A percentile compares a stretch with the other conserved stretches of the same genome.
Evolutionary conservation across 64 coral and sea anemone species (phyloP).

Genomic region (Stichodactyla helianthus): DNA sequence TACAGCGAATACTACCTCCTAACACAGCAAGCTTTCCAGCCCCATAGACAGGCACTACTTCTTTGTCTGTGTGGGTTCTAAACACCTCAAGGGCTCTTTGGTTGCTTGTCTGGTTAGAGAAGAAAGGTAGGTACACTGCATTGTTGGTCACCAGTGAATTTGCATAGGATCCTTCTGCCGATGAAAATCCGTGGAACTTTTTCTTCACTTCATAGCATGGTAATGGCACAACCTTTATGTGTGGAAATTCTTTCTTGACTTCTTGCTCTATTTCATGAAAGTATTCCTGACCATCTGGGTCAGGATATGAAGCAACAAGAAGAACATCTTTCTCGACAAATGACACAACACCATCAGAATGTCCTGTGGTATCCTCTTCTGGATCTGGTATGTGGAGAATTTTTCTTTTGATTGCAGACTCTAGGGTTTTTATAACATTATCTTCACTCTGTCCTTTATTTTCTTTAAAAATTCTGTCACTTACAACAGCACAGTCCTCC

Average conservation of each 20-base stretch:
- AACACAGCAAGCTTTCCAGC: constrained; percentile 35
- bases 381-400: constrained; percentile 53
- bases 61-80: constrained; percentile 27
- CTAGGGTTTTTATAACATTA: constrained; percentile 17
- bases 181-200: constrained; percentile 36
- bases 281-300: constrained; percentile 33
- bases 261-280: constrained; percentile 31
- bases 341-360: constrained; percentile 54
- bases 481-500: constrained; percentile 42
- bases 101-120: constrained; percentile 39
- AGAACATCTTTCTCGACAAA: constrained; percentile 68
- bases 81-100: constrained; percentile 46
- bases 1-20: constrained; percentile 42
- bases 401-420: constrained; percentile 59
- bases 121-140: constrained; percentile 49
- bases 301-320: constrained; percentile 29
- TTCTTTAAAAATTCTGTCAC: constrained; percentile 52
- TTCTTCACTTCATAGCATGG: constrained; percentile 55
- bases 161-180: constrained; percentile 67
- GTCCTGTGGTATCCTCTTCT: constrained; percentile 47
- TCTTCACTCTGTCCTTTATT: constrained; percentile 37
- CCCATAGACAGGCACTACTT: constrained; percentile 32
- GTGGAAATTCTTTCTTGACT: constrained; percentile 47
- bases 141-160: constrained; percentile 52
- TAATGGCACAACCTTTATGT: constrained; percentile 41